Conservation (phyloP, 2,797 vertebrate genomes). For the Telmatherina bonti region DNA sequence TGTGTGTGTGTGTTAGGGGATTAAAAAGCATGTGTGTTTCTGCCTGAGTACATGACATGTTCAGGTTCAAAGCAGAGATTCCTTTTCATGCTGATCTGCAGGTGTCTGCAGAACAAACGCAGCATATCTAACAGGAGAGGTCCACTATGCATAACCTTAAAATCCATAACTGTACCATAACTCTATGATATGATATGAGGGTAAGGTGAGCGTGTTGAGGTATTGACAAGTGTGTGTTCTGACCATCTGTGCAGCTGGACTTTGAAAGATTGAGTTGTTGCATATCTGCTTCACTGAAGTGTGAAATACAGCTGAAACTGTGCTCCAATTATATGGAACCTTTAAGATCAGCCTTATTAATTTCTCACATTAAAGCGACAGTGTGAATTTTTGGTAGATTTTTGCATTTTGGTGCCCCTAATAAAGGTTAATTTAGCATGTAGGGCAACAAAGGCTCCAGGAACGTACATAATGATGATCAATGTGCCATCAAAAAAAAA, state of each 20-base stretch:
- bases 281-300: constrained; percentile 1
- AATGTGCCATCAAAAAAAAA: neutral
- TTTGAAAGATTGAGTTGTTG: constrained; percentile 1
- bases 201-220: constrained; percentile 16
- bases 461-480: neutral
- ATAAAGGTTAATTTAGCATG: no score
- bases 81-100: constrained; percentile 61
- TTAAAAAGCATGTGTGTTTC: constrained; percentile 15
- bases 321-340: no score
- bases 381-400: neutral
- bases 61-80: constrained; percentile 60
- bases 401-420: neutral
- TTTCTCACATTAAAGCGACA: neutral
- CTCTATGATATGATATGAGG: constrained; percentile 16
- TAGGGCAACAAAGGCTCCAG: no score
- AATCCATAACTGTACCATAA: constrained; percentile 39
- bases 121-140: constrained; percentile 34
- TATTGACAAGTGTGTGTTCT: constrained; percentile 26
- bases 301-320: constrained; percentile 7
- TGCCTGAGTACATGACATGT: constrained; percentile 12
- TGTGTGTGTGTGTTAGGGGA: constrained; percentile 5
- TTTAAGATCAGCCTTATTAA: neutral
- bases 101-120: constrained; percentile 56
- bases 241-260: constrained; percentile 34
- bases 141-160: constrained; percentile 2